Evolutionary conservation across 2,113 vertebrate genomes (phyloP), one percentile per base, ranked within the genome.

Genomic region (Camelus bactrianus): DNA sequence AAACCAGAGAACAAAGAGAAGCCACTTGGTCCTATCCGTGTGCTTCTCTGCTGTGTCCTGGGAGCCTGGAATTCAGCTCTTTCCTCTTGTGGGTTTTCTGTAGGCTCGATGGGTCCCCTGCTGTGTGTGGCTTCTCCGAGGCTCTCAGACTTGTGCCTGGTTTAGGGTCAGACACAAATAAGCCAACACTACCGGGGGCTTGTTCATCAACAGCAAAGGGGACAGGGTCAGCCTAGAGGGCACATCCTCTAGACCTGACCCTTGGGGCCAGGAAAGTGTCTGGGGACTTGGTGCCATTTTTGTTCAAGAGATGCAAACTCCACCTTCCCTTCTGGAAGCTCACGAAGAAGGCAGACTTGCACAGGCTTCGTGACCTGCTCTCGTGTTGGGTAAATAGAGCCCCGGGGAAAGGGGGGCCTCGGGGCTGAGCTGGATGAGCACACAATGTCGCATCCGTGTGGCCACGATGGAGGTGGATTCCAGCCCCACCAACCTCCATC

Each of bases 1-100:
- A 77, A 93, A 93, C 22, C 70, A 48, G 46, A 70, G 48, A 86
- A 52, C 52, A 80, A 84, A 83, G 35, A 13, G 24, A 35, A n/a
- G 8, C 1, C 24, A 46, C 89, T 65, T n/a, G 52, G 56, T 91
- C 38, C 91, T 86, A 60, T 4, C 64, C 14, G 13, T 26, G 14
- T 2, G 14, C 42, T 8, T 32, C 35, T 48, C n/a, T 2, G 0
- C 58, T 87, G 13, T 70, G 8, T 48, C 28, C 26, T 16, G 6
- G 12, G 12, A 95, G 5, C 26, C 52, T 88, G 65, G 30, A 69
- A 48, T 89, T 58, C 76, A 81, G 65, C 42, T 48, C 1, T 14
- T 54, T 67, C 30, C 65, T 81, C 22, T 26, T 26, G 4, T 75
- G 19, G 1, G 30, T 83, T 73, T 46, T 65, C 70, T 38, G 14